Conservation (phyloP, 2,113 vertebrate genomes). For the Anolis sagrei region DNA sequence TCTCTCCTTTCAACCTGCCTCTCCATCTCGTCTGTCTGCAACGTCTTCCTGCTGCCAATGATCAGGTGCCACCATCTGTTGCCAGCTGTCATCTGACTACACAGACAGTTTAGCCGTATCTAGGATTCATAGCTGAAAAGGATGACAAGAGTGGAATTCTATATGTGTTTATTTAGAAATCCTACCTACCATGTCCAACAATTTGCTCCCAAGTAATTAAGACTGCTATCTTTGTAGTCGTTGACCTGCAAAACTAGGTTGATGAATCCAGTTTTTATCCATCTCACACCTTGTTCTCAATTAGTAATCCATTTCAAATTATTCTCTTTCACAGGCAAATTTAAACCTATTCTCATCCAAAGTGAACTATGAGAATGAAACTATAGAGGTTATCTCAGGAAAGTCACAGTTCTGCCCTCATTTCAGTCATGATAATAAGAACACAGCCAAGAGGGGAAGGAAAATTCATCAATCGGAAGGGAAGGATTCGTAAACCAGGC, state of each 20-base stretch:
- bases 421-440: not conserved
- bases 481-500: not conserved
- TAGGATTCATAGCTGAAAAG: not conserved
- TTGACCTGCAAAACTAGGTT: not conserved
- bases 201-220: not conserved
- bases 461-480: not conserved
- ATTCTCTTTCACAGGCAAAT: not conserved
- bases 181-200: not conserved
- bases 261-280: not conserved
- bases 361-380: not conserved
- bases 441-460: too few relatives aligned
- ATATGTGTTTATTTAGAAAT: not conserved
- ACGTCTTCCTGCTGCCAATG: not conserved
- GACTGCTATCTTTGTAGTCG: too few relatives aligned
- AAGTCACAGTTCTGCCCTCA: not conserved
- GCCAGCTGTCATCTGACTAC: not conserved
- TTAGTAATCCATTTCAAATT: too few relatives aligned
- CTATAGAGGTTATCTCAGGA: not conserved
- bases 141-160: not conserved
- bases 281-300: not conserved
- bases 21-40: not conserved
- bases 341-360: not conserved
- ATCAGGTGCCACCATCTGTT: not conserved
- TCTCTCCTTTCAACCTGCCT: not conserved
- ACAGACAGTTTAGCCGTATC: not conserved